Conservation (phyloP, 2,113 vertebrate species). For the Campylomormyrus tamandua region DNA sequence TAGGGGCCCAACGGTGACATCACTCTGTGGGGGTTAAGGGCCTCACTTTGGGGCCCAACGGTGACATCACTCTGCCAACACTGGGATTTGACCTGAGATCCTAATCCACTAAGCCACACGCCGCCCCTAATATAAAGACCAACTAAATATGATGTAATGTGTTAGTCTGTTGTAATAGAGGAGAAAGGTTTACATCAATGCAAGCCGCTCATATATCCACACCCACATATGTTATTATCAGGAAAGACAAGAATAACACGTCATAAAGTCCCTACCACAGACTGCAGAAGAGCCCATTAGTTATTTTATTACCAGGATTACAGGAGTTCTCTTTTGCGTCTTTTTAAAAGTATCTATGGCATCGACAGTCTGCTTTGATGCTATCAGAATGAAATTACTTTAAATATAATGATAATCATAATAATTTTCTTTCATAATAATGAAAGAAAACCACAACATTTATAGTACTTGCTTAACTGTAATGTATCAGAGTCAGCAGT, state of each 20-base stretch:
- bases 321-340: not conserved
- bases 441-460: not conserved
- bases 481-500: not conserved
- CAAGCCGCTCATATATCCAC: not conserved
- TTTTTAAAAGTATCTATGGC: slow-evolving; percentile 5
- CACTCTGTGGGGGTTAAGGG: not conserved
- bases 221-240: slow-evolving; percentile 5
- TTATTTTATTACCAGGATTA: slow-evolving; percentile 5
- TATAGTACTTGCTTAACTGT: not conserved
- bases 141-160: not conserved
- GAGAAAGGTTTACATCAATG: not conserved
- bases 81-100: not conserved
- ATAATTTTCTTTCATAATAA: not conserved
- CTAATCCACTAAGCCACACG: not conserved
- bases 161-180: not conserved
- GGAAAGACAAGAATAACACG: not conserved
- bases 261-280: not conserved
- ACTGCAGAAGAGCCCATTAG: not conserved
- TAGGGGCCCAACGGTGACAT: no score
- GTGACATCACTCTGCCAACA: not conserved
- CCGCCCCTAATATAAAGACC: not conserved
- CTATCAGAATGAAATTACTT: not conserved
- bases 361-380: not conserved
- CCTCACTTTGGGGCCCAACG: no score
- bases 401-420: not conserved